phyloP scores from a whole-genome alignment of 23 tunicate species.

The Styela clava region DNA sequence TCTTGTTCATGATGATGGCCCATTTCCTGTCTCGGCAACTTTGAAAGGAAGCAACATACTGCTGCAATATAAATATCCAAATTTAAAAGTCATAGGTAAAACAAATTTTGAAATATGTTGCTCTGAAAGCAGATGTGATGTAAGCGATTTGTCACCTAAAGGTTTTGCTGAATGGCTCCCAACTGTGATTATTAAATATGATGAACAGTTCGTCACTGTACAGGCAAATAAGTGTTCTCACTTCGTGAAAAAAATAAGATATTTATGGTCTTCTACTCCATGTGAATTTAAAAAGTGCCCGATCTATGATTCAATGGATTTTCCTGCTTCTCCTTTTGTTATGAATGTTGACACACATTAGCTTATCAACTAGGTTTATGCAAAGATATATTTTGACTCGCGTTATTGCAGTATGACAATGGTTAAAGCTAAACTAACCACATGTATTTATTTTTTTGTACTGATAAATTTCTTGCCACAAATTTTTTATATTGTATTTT shows the following conservation, averaged over 20 bases:
- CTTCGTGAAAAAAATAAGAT: conserved; percentile 33
- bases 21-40: conserved; percentile 32
- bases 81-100: conserved; percentile 27
- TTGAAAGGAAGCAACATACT: conserved; percentile 9
- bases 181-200: conserved; percentile 29
- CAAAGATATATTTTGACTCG: no score
- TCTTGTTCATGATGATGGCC: conserved; percentile 36
- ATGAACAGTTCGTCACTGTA: conserved; percentile 6
- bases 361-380: no score
- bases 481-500: no score
- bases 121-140: conserved; percentile 22
- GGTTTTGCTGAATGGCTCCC: conserved; percentile 24
- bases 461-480: no score
- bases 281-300: conserved; percentile 67
- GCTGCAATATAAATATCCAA: conserved; percentile 27
- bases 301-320: conserved; percentile 30
- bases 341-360: background rate
- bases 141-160: conserved; percentile 5
- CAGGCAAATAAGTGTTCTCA: background rate
- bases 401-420: no score
- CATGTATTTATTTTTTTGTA: no score
- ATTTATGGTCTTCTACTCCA: conserved; percentile 61
- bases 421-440: no score
- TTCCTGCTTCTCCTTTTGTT: conserved; percentile 63
- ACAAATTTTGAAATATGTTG: conserved; percentile 43